phyloP scores from a whole-genome alignment of 2,113 vertebrate species.

The Geococcyx californianus region DNA sequence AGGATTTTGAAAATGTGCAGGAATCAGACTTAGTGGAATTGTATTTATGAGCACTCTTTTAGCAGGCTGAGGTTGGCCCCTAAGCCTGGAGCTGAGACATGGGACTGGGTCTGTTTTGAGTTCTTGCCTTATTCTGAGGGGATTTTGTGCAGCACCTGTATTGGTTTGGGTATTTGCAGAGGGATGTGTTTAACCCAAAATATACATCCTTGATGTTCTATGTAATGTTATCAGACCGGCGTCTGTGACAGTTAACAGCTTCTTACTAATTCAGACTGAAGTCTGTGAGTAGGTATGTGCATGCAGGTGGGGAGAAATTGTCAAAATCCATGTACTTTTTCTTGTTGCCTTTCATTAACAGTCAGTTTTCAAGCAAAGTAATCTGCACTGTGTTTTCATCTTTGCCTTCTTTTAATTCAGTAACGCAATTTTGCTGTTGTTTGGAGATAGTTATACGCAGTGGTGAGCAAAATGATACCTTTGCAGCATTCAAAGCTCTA shows the following conservation, averaged over 20 bases:
- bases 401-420: background rate
- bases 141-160: background rate
- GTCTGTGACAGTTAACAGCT: background rate
- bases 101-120: background rate
- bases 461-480: background rate
- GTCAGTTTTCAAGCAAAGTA: background rate
- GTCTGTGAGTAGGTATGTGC: background rate
- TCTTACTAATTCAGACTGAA: background rate
- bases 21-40: background rate
- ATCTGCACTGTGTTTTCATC: background rate
- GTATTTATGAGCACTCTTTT: background rate
- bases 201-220: background rate
- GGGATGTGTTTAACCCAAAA: background rate
- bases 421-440: background rate
- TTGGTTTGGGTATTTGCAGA: background rate
- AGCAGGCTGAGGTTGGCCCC: background rate
- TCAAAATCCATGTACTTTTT: background rate
- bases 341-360: background rate
- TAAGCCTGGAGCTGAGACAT: background rate
- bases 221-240: rapidly evolving
- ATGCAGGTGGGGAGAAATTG: background rate
- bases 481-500: background rate
- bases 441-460: background rate
- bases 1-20: background rate
- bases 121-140: background rate